phyloP scores from a whole-genome alignment of 2,888 invertebrate genomes.

The Patella pellucida region DNA sequence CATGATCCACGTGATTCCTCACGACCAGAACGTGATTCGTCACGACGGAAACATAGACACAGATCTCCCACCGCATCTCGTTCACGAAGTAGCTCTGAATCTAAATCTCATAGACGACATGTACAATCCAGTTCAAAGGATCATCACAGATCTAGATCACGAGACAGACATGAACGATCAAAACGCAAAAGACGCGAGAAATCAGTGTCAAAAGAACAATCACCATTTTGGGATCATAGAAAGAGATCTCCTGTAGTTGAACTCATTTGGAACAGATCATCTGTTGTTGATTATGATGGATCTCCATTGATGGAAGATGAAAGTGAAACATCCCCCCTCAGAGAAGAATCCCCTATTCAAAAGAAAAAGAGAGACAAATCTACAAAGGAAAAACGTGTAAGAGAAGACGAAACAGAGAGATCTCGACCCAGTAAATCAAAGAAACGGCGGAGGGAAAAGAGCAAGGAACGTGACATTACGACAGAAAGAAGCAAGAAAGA shows the following conservation, averaged over 20 bases:
- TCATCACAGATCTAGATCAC: background rate
- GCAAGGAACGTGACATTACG: conserved; percentile 36
- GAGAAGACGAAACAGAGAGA: conserved; percentile 33
- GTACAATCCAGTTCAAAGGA: background rate
- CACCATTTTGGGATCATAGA: conserved; percentile 1
- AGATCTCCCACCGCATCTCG: background rate
- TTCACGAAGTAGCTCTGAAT: background rate
- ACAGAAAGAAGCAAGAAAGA: conserved; percentile 33
- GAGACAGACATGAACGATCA: background rate
- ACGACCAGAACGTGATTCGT: conserved; percentile 24
- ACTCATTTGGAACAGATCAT: background rate
- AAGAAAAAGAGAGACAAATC: conserved; percentile 48
- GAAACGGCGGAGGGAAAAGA: conserved; percentile 31
- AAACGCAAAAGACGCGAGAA: background rate
- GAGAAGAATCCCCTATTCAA: conserved; percentile 41
- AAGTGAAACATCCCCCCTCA: too few species aligned
- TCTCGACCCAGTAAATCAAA: conserved; percentile 32
- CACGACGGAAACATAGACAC: background rate
- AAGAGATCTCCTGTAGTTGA: background rate
- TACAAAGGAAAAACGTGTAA: conserved; percentile 36
- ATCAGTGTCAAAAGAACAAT: background rate
- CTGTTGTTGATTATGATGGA: background rate
- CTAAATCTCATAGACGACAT: background rate
- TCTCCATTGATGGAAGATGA: background rate
- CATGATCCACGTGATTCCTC: too few species aligned